Percentiles rank a stretch among this genome's conserved stretches.
Evolutionary conservation across 2,113 vertebrate species (phyloP).

Genomic region (Piprites chloris): DNA sequence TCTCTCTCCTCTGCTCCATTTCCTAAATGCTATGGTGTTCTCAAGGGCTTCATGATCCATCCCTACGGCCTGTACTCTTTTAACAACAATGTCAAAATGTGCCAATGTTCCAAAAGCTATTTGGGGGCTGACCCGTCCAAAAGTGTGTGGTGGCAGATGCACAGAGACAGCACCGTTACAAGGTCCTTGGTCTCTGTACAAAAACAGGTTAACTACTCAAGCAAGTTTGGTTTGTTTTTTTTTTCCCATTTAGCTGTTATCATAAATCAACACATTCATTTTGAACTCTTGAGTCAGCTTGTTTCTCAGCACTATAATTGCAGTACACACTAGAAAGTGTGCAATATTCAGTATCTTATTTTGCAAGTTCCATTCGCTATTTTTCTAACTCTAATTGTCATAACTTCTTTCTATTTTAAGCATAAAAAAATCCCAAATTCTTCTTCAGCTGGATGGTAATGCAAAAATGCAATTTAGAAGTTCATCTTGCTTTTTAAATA

Average conservation of each 20-base stretch:
- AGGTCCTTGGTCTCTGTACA: neutral
- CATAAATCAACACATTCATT: neutral
- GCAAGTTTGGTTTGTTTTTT: rapidly evolving
- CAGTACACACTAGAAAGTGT: neutral
- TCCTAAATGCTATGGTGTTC: neutral
- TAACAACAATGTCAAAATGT: neutral
- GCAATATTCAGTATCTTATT: neutral
- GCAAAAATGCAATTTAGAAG: neutral
- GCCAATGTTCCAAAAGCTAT: neutral
- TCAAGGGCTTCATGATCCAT: neutral
- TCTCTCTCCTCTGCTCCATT: neutral
- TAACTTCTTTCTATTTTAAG: neutral
- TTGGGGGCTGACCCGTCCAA: rapidly evolving
- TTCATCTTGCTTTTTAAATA: neutral
- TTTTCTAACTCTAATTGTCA: neutral
- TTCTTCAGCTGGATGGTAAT: neutral
- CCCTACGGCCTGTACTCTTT: neutral
- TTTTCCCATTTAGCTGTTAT: neutral
- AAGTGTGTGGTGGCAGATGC: neutral
- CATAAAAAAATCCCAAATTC: neutral
- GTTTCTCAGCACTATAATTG: neutral
- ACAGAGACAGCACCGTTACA: neutral
- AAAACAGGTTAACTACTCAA: neutral
- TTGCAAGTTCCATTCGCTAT: neutral
- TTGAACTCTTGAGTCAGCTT: neutral